A percentile compares a stretch with the other conserved stretches of the same genome.
Conservation (phyloP, 2,888 invertebrate species). For the Tanypteryx hageni region DNA sequence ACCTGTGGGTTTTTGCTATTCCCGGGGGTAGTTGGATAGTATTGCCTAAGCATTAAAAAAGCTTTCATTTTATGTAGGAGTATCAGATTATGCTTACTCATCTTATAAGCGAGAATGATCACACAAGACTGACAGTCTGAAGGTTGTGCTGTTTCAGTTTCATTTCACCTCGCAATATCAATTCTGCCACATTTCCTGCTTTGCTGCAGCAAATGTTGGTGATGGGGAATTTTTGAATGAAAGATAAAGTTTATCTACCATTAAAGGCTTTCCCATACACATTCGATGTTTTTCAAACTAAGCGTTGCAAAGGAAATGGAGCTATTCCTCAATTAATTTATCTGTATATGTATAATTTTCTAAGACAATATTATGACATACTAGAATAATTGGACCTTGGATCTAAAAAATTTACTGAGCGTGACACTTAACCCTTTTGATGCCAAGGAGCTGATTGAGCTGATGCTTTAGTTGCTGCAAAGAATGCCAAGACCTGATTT, state of each 20-base stretch:
- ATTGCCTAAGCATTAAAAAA: background rate
- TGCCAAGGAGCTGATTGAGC: too few relatives aligned
- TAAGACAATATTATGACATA: too few relatives aligned
- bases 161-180: background rate
- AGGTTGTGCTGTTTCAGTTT: background rate
- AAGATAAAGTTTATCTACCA: background rate
- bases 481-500: too few relatives aligned
- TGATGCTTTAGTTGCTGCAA: too few relatives aligned
- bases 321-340: too few relatives aligned
- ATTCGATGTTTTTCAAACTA: background rate
- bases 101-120: background rate
- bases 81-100: background rate
- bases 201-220: background rate
- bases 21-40: slow-evolving; percentile 1
- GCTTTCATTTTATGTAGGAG: too few relatives aligned
- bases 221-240: background rate
- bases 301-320: too few relatives aligned
- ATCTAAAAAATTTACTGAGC: too few relatives aligned
- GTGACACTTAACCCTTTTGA: too few relatives aligned
- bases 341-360: too few relatives aligned
- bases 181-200: background rate
- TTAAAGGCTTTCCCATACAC: background rate
- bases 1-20: too few relatives aligned
- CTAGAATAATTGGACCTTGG: background rate
- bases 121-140: background rate